Evolutionary conservation across 2,797 vertebrate genomes (phyloP), one percentile per base, ranked within the genome.

Genomic region (Catamblyrhynchus diadema): DNA sequence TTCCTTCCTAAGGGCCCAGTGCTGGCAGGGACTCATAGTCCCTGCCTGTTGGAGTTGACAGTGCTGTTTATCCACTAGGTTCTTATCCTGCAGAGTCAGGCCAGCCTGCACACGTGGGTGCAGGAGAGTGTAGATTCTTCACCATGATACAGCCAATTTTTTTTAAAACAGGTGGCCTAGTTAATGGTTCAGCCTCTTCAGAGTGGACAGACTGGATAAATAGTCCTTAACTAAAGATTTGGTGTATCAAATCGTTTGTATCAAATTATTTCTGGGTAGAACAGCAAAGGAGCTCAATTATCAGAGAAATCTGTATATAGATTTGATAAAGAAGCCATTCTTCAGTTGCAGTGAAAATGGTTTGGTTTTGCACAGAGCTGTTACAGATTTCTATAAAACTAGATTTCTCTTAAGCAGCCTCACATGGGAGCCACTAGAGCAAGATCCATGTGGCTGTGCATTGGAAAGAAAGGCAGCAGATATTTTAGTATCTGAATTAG

Each of bases 1-100:
- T 88, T 90, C 62, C 81, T 94, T 94, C 69, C 66, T 95, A 88
- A 90, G 91, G 93, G 85, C 95, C 91, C 82, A 51, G 74, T 77
- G 78, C 78, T 94, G 56, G 37, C 32, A 93, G 77, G 80, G 80
- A 44, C 80, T 88, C 47, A 53, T 78, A 85, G 77, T 75, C 80
- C 65, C 73, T 66, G 79, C 5, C 75, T 78, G 61, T 39, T 65
- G 51, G 57, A 94, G 72, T 27, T 91, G 81, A 25, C 69, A 65
- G 75, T 74, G 79, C 67, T 83, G 53, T 86, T 93, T 79, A 57
- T 82, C 57, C 84, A 16, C 19, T 65, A 51, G 84, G 27, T 45
- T 92, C 57, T 83, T 71, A 82, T 57, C 61, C 41, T 53, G 39
- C 47, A 75, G 66, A 61, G 66, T 79, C 59, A 83, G 66, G 66